These are phyloP conservation scores for Dallia pectoralis DNA, from an alignment of 2,797 vertebrate species.

Conservation along the genomic window DNA sequence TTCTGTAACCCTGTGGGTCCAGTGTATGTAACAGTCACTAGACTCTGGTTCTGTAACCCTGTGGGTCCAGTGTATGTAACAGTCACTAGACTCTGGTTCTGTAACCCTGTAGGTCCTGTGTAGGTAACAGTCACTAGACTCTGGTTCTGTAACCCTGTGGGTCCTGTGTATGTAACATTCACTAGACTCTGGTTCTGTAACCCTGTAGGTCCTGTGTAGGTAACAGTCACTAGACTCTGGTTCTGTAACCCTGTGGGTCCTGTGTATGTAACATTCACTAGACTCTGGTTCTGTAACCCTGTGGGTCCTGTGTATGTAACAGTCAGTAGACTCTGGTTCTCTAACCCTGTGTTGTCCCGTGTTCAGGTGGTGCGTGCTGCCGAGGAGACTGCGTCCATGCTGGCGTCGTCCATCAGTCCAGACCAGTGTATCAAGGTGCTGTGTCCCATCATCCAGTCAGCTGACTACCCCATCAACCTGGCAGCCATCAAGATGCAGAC, in stretches of 20 bases:
- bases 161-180: no score
- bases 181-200: no score
- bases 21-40: no score
- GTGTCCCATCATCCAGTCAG: conserved; percentile 96
- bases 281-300: neutral
- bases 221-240: no score
- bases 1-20: no score
- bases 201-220: no score
- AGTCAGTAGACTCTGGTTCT: neutral
- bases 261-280: no score
- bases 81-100: neutral
- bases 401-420: conserved; percentile 91
- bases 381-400: conserved; percentile 90
- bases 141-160: no score
- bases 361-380: conserved; percentile 90
- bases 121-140: conserved; percentile 10
- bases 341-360: conserved; percentile 14
- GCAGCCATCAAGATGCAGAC: conserved; percentile 98
- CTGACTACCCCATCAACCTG: conserved; percentile 95
- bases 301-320: neutral
- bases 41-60: neutral
- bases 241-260: no score
- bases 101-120: conserved; percentile 7
- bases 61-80: neutral
- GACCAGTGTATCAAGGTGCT: conserved; percentile 97